Evolutionary conservation across 2,797 vertebrate species (phyloP).

Genomic region (Sandelia bainsii): DNA sequence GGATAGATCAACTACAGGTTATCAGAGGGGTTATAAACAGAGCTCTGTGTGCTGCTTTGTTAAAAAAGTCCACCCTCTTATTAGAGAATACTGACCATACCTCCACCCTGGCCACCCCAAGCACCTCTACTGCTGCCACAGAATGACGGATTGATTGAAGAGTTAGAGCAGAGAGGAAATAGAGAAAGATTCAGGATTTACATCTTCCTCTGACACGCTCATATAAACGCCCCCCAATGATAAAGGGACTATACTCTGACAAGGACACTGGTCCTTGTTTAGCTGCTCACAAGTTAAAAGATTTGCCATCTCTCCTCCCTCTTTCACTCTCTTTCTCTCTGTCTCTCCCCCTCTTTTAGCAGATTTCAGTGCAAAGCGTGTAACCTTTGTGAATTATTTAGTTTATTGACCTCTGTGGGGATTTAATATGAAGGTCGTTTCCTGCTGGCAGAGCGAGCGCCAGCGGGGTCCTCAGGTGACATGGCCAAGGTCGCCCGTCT

Average conservation of each 20-base stretch:
- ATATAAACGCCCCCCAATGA: slow-evolving; percentile 74
- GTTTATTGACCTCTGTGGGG: slow-evolving; percentile 89
- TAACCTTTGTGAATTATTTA: slow-evolving; percentile 92
- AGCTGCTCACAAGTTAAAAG: slow-evolving; percentile 77
- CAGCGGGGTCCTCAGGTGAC: slow-evolving; percentile 87
- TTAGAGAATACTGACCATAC: slow-evolving; percentile 49
- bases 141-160: slow-evolving; percentile 77
- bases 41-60: slow-evolving; percentile 48
- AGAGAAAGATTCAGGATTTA: slow-evolving; percentile 81
- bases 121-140: slow-evolving; percentile 48
- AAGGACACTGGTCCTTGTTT: slow-evolving; percentile 76
- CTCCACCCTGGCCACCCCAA: slow-evolving; percentile 9
- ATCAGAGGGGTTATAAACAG: slow-evolving; percentile 45
- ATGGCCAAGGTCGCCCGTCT: slow-evolving; percentile 85
- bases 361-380: slow-evolving; percentile 82
- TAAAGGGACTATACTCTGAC: slow-evolving; percentile 76
- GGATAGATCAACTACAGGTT: slow-evolving; percentile 33
- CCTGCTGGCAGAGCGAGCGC: slow-evolving; percentile 82
- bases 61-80: slow-evolving; percentile 59
- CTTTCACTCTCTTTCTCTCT: slow-evolving; percentile 37
- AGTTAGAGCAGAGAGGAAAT: slow-evolving; percentile 76
- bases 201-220: slow-evolving; percentile 80
- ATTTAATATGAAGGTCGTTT: slow-evolving; percentile 89
- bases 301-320: slow-evolving; percentile 71
- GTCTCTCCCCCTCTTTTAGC: slow-evolving; percentile 68